Base-by-base conservation (phyloP, 2,888 invertebrate genomes). In the Muschampia plurimacula region DNA sequence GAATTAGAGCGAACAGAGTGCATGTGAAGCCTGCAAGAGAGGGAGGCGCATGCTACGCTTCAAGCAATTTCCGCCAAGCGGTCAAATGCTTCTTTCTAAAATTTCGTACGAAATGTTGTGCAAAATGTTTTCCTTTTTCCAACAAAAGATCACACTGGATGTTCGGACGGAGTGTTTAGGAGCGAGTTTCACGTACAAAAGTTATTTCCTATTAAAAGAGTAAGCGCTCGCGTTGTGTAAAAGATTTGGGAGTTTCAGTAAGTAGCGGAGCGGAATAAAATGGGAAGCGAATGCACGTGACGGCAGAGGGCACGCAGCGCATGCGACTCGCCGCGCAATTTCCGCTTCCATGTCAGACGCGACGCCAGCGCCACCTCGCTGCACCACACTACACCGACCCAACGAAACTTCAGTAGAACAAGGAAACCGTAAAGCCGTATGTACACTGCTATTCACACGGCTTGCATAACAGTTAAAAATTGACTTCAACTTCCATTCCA, bases 301-400 rank as follows among this genome's bases (percentile, higher is more conserved):
- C 82, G 52, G 15, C 15, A 15, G 83, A 86, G 88, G 84, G 86
- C 80, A 82, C 80, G 67, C 74, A 79, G 77, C 80, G 83, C 88
- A 84, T 88, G 91, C 91, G 91, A 91, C 89, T 57, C 90, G 91
- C 89, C 90, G 85, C 86, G 87, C 90, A 93, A 93, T 94, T 93
- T 94, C 93, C 93, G 93, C 88, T 83, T 83, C 82, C 84, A 87
- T 86, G 89, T 90, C 92, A 88, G 89, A 91, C 88, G 88, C 87
- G 88, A 86, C 86, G 87, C 84, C 78, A 83, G 87, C 85, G 86
- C 86, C 57, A 57, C 28, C 57, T 28, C 57, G 32, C 32, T 32
- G 22, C 57, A 52, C 57, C 57, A 15, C 12, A 28, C 57, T 32
- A 10, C 57, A 52, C 57, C 28, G 28, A 10, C 12, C 22, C 57